Evolutionary conservation across 2,797 vertebrate species (phyloP).

Genomic region (Smutsia gigantea): DNA sequence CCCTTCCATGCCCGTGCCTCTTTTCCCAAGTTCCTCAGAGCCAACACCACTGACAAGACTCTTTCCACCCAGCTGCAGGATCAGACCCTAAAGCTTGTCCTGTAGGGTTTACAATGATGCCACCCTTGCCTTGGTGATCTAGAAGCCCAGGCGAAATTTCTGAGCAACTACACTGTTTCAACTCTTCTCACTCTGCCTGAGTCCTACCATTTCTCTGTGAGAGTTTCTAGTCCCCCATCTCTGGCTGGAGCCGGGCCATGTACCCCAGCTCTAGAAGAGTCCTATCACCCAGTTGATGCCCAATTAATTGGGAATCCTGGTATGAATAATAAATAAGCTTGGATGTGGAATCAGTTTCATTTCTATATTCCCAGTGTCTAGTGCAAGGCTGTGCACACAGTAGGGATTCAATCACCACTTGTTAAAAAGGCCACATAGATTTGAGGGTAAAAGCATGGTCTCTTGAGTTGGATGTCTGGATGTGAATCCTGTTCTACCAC

Average conservation of each 20-base stretch:
- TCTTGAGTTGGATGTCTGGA: background rate
- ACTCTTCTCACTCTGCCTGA: background rate
- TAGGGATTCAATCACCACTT: background rate
- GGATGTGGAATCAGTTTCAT: constrained; percentile 1
- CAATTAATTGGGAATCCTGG: constrained; percentile 10
- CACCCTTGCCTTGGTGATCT: background rate
- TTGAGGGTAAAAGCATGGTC: background rate
- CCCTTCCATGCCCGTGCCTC: background rate
- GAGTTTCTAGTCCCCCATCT: background rate
- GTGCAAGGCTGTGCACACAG: background rate
- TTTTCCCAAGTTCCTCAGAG: constrained; percentile 23
- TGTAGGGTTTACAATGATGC: background rate
- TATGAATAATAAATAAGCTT: background rate
- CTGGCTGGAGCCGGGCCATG: background rate
- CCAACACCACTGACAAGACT: background rate
- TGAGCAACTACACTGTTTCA: background rate
- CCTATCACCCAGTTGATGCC: background rate
- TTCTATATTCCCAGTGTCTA: background rate
- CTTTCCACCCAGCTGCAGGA: background rate
- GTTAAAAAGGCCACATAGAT: background rate
- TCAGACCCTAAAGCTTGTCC: background rate
- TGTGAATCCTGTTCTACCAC: background rate
- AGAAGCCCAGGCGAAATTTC: background rate
- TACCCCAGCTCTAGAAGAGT: background rate
- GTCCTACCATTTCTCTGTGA: background rate